Conservation (phyloP, 2,888 invertebrate species). For the Tenodera sinensis region DNA sequence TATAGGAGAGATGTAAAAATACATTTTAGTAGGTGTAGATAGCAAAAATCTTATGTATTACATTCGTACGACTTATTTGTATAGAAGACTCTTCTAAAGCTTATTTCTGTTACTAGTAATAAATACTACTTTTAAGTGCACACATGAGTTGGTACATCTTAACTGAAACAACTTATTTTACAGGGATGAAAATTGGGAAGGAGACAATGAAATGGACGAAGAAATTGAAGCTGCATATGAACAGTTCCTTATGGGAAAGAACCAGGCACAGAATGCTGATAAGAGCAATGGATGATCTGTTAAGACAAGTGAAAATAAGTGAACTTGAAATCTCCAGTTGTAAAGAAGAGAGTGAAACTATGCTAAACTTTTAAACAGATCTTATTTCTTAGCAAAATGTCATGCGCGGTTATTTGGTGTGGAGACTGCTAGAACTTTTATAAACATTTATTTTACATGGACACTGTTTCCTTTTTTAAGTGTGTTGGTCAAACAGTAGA, state of each 20-base stretch:
- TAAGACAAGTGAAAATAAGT: background rate
- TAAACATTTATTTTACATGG: background rate
- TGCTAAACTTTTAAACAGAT: background rate
- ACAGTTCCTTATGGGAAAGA: conserved; percentile 48
- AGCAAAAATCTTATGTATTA: too few species aligned
- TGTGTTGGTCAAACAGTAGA: background rate
- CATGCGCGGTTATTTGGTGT: background rate
- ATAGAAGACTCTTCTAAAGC: too few species aligned
- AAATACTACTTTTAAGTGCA: too few species aligned
- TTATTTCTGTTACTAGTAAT: too few species aligned
- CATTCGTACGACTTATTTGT: too few species aligned
- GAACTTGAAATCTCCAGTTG: background rate
- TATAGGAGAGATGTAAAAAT: too few species aligned
- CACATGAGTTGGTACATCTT: too few species aligned
- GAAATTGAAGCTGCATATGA: conserved; percentile 58
- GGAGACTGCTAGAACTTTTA: background rate
- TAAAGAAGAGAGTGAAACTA: background rate
- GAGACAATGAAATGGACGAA: conserved; percentile 59
- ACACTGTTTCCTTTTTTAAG: background rate
- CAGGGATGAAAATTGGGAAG: conserved; percentile 43
- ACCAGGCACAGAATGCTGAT: conserved; percentile 14
- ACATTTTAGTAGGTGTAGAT: too few species aligned
- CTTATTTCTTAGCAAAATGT: background rate
- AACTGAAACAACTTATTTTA: conserved; percentile 10
- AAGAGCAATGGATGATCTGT: background rate